Percentiles rank a stretch among this genome's conserved stretches.
Conservation (phyloP, 2,113 vertebrate species). For the Cranoglanis bouderius region DNA sequence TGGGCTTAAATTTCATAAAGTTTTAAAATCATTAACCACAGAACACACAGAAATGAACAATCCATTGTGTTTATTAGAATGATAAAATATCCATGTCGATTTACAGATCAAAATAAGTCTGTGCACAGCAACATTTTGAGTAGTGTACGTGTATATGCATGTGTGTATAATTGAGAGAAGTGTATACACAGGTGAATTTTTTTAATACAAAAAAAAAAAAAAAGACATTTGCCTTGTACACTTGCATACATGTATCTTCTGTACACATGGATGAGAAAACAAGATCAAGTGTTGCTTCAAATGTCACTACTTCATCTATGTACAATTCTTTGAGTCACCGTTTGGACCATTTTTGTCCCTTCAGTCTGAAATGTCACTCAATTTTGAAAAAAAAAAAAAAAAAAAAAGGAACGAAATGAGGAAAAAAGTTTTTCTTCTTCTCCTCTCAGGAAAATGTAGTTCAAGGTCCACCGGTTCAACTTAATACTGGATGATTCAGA, state of each 20-base stretch:
- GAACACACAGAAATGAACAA: conserved; percentile 37
- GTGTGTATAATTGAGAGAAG: conserved; percentile 10
- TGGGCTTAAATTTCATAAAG: not conserved
- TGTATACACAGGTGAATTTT: conserved; percentile 8
- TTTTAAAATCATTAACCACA: not conserved
- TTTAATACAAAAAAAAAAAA: conserved; percentile 60
- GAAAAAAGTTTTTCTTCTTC: not conserved
- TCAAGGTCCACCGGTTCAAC: not conserved
- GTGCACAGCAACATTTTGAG: conserved; percentile 30
- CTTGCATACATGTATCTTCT: conserved; percentile 39
- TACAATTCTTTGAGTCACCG: conserved; percentile 43
- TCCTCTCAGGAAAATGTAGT: not conserved
- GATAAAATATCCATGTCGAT: conserved; percentile 56
- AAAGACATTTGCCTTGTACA: conserved; percentile 39
- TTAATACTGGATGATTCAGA: not conserved
- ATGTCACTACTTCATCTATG: conserved; percentile 46
- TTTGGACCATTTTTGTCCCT: not conserved
- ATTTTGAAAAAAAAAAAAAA: not conserved
- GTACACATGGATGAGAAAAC: conserved; percentile 49
- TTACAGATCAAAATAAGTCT: conserved; percentile 51
- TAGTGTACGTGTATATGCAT: conserved; percentile 36
- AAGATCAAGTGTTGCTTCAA: conserved; percentile 21
- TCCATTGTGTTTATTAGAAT: conserved; percentile 59
- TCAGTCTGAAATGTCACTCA: conserved; percentile 28
- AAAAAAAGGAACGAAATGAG: not conserved